Base-by-base conservation (phyloP, 2,113 vertebrate species). In the Phycodurus eques region DNA sequence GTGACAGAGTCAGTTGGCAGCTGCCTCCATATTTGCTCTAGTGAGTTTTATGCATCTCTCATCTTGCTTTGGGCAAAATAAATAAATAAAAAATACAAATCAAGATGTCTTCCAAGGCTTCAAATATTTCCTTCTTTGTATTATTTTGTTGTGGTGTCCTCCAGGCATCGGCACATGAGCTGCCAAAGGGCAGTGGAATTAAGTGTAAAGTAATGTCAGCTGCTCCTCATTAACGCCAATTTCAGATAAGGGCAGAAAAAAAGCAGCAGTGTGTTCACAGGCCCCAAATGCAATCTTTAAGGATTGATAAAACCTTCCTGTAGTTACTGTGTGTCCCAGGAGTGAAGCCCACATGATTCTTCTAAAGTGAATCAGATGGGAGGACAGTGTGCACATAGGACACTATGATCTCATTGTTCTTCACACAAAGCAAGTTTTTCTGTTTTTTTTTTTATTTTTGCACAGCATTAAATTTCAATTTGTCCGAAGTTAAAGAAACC, bases 301-400 rank as follows among this genome's bases (percentile, higher is more conserved):
- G 7, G 15, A 9, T 35, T 15, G 17, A 10, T 39, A 2, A 19
- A 39, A 56, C 76, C n/a, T 42, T 17, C 51, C 8, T 74, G 70
- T 83, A 35, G 53, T 56, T 56, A 3, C 20, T 56, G 20, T 19
- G 49, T 56, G 9, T 11, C 53, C 61, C 73, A 70, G 56, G 12
- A 73, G 53, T 46, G 67, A 75, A 70, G 68, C 68, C 76, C 76
- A 68, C 77, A 84, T 79, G 78, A 79, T 68, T 54, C n/a, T 62
- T 59, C 20, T 71, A 80, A 83, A 87, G 76, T 82, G 67, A 83
- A 86, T 88, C 79, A 82, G 56, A 72, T 0, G 22, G 70, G 78
- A 79, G 78, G 78, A 79, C 22, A 1, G 22, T 0, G 44, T 78
- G 49, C 77, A 54, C 73, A 69, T 63, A 62, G 67, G 65, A 56